These are phyloP conservation scores for Alosa alosa DNA, from an alignment of 2,113 vertebrate species.

Conservation along the genomic window DNA sequence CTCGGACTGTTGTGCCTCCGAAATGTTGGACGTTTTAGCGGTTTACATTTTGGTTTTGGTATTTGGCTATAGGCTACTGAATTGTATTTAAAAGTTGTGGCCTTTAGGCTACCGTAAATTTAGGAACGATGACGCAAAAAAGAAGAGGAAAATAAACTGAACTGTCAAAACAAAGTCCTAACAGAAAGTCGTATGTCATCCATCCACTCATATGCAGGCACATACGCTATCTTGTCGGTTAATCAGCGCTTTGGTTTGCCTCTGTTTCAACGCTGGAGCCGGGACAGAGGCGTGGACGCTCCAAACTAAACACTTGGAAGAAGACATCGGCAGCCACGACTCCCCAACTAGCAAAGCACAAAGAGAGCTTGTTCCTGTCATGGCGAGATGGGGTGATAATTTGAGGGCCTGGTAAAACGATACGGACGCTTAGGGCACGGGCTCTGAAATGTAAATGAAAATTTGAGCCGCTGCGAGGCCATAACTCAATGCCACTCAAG, in stretches of 20 bases:
- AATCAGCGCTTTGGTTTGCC: constrained; percentile 34
- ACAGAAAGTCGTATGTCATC: constrained; percentile 8
- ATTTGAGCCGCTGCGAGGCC: constrained; percentile 42
- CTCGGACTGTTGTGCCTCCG: constrained; percentile 17
- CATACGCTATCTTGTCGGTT: constrained; percentile 38
- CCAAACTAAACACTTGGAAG: constrained; percentile 53
- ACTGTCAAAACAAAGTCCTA: constrained; percentile 7
- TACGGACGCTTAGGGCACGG: constrained; percentile 44
- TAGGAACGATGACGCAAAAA: background rate
- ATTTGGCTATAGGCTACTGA: background rate
- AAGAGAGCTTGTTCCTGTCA: constrained; percentile 51
- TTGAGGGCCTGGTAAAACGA: constrained; percentile 52
- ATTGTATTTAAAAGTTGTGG: background rate
- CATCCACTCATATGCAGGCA: constrained; percentile 13
- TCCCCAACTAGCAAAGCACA: constrained; percentile 46
- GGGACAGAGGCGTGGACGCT: constrained; percentile 33
- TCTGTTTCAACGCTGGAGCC: constrained; percentile 28
- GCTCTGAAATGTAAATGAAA: constrained; percentile 47
- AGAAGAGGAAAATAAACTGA: background rate
- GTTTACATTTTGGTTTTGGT: constrained; percentile 50
- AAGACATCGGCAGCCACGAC: constrained; percentile 40
- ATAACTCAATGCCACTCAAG: constrained; percentile 30
- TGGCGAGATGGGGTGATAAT: constrained; percentile 58
- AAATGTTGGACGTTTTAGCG: constrained; percentile 46
- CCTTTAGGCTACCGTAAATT: background rate